phyloP scores from a whole-genome alignment of 2,888 invertebrate species.

The Neuroscelio doddi region DNA sequence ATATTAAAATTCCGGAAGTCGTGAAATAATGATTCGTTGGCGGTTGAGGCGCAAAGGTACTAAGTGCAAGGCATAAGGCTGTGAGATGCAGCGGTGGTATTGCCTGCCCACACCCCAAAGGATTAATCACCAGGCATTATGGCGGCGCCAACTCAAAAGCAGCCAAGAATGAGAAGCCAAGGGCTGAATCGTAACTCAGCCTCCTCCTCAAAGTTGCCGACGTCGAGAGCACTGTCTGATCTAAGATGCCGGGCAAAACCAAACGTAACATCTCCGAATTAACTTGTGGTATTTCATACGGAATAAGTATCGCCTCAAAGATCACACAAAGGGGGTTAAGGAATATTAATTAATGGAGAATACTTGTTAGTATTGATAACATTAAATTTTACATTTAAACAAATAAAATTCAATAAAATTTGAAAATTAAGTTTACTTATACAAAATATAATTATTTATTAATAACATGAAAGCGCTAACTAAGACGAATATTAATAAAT shows the following conservation, averaged over 20 bases:
- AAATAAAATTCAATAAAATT: too few relatives aligned
- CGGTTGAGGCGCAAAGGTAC: slow-evolving; percentile 47
- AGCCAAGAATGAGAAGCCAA: slow-evolving; percentile 46
- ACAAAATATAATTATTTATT: too few relatives aligned
- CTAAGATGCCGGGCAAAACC: slow-evolving; percentile 30
- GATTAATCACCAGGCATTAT: slow-evolving; percentile 69
- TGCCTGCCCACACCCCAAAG: slow-evolving; percentile 57
- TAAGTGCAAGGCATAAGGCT: slow-evolving; percentile 49
- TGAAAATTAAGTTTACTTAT: too few relatives aligned
- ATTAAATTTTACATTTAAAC: too few relatives aligned
- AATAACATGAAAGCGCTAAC: too few relatives aligned
- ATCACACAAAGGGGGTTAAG: slow-evolving; percentile 7
- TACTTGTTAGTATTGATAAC: too few relatives aligned
- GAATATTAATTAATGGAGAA: too few relatives aligned
- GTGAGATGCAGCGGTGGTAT: slow-evolving; percentile 52
- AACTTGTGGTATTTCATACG: slow-evolving; percentile 20
- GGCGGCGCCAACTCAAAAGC: slow-evolving; percentile 64
- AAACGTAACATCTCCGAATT: slow-evolving; percentile 27
- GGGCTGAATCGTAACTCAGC: slow-evolving; percentile 61
- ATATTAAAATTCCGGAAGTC: slow-evolving; percentile 64
- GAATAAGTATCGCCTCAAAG: slow-evolving; percentile 12
- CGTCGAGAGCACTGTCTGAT: slow-evolving; percentile 43
- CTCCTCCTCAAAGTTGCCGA: slow-evolving; percentile 46
- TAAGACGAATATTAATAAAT: too few relatives aligned
- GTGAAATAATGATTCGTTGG: slow-evolving; percentile 60